phyloP scores from a whole-genome alignment of 2,113 vertebrate genomes.

The Lasiurus borealis region DNA sequence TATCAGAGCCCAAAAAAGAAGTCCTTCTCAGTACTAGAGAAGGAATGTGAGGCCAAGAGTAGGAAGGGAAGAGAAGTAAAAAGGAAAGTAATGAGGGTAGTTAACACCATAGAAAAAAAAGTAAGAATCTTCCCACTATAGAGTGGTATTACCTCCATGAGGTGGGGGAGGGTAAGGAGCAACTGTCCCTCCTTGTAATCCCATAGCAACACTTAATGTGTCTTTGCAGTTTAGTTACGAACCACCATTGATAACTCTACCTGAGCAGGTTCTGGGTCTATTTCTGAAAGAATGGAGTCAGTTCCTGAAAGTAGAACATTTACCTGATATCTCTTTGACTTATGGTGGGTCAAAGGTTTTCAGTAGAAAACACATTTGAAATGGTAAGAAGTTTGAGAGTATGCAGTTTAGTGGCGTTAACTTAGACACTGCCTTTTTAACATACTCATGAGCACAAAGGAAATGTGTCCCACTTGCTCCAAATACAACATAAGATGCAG shows the following conservation, averaged over 20 bases:
- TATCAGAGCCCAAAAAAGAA: not conserved
- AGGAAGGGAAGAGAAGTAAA: not conserved
- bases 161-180: not conserved
- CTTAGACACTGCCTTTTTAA: not conserved
- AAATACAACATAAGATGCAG: not conserved
- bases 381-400: not conserved
- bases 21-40: not conserved
- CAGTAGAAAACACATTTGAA: constrained; percentile 23
- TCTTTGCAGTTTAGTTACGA: not conserved
- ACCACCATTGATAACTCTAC: not conserved
- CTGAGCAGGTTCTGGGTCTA: not conserved
- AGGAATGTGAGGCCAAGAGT: not conserved
- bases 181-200: not conserved
- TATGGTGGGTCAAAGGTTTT: not conserved
- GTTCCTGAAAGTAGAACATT: not conserved
- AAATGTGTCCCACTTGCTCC: not conserved
- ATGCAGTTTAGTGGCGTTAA: not conserved
- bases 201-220: not conserved
- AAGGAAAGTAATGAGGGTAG: not conserved
- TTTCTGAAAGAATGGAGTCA: constrained; percentile 23
- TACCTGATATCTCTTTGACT: not conserved
- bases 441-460: not conserved
- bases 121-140: not conserved
- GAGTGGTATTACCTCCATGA: not conserved
- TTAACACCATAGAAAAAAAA: not conserved